Evolutionary conservation across 2,113 vertebrate species (phyloP).

Genomic region (Grammomys surdaster): DNA sequence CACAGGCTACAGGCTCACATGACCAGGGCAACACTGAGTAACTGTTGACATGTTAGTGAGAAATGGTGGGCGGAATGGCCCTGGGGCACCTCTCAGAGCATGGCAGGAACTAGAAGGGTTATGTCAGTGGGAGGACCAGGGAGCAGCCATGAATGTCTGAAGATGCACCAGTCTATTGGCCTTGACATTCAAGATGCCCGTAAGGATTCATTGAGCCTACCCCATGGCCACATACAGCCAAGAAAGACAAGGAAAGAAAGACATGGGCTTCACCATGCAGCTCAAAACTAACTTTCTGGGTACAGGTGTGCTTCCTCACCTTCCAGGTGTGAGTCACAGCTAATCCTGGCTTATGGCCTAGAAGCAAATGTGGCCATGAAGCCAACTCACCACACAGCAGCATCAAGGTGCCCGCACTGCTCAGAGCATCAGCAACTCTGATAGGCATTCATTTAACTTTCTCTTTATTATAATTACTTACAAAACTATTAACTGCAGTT

Average conservation of each 20-base stretch:
- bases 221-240: not conserved
- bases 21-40: not conserved
- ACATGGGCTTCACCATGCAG: not conserved
- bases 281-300: not conserved
- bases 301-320: not conserved
- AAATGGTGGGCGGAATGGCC: not conserved
- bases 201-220: not conserved
- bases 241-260: not conserved
- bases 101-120: not conserved
- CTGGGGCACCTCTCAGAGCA: not conserved
- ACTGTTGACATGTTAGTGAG: not conserved
- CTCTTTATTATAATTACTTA: slow-evolving; percentile 66
- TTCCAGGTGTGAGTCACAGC: not conserved
- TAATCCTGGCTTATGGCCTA: no score
- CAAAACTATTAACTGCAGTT: slow-evolving; percentile 73
- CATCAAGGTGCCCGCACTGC: not conserved
- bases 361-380: not conserved
- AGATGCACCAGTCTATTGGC: not conserved
- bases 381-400: not conserved
- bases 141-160: not conserved
- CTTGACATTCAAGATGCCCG: not conserved
- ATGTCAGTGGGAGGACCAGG: not conserved
- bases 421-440: not conserved
- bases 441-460: slow-evolving; percentile 60
- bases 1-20: not conserved